Conservation (phyloP, 2,888 invertebrate genomes). For the Lycaena phlaeas region DNA sequence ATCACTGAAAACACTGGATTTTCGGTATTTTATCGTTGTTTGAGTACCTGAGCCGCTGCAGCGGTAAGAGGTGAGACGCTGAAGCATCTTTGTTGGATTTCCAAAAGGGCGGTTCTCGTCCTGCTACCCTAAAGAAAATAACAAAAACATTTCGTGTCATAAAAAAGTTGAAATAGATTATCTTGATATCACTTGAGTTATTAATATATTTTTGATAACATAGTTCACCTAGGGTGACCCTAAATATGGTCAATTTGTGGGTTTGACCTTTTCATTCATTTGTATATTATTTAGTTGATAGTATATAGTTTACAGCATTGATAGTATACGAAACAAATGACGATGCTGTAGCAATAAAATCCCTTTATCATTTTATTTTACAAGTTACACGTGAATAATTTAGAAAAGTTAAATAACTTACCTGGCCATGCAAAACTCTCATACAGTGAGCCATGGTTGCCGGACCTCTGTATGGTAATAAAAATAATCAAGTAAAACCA, state of each 20-base stretch:
- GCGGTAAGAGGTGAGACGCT: conserved; percentile 83
- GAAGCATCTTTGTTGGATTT: conserved; percentile 88
- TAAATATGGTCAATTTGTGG: not conserved
- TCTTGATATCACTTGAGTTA: not conserved
- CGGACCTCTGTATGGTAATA: conserved; percentile 45
- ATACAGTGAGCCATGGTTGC: conserved; percentile 83
- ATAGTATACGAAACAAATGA: conserved; percentile 48
- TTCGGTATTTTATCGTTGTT: conserved; percentile 24
- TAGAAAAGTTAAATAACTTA: conserved; percentile 42
- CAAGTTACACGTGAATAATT: conserved; percentile 30
- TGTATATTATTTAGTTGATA: conserved; percentile 22
- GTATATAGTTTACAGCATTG: conserved; percentile 26
- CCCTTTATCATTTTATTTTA: conserved; percentile 11
- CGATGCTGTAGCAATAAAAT: not conserved
- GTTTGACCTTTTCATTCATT: conserved; percentile 41
- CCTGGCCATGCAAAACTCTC: conserved; percentile 84
- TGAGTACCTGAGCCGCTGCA: conserved; percentile 78
- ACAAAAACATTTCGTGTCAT: not conserved
- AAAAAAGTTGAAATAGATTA: not conserved
- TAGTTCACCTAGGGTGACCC: too few relatives aligned
- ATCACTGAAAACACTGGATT: conserved; percentile 37
- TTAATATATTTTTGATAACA: too few relatives aligned
- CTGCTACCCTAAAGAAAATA: conserved; percentile 65
- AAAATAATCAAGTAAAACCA: conserved; percentile 29
- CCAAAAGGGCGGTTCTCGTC: conserved; percentile 61